Evolutionary conservation across 2,797 vertebrate species (phyloP), one percentile per base, ranked within the genome.

Genomic region (Fratercula arctica): DNA sequence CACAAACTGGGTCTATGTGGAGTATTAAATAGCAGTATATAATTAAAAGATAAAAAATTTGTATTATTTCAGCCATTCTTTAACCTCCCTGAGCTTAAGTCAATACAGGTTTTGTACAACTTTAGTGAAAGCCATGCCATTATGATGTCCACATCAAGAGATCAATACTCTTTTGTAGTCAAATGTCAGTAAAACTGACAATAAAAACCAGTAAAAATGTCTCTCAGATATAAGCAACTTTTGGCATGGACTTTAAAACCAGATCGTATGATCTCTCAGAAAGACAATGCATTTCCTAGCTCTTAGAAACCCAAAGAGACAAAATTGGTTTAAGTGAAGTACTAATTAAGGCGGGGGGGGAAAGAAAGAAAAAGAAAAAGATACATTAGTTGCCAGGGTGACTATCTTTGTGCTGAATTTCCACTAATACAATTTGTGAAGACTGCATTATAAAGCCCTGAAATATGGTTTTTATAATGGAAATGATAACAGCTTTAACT

Each of bases 311-410:
- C 7, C 8, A 61, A 81, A 69, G 2, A 60, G 6, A 19, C 2
- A n/a, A 64, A 82, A 85, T 6, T 53, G 16, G 57, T 75, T 77
- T 70, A 79, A 72, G 4, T n/a, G 11, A 81, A 82, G 4, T 56
- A 35, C 6, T 63, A 25, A 60, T 33, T 66, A 4, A 35, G 35
- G 35, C 7, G 35, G 35, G 35, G 35, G 35, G 35, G 35, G 35
- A 35, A 35, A 50, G 8, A n/a, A 45, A 63, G 2, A 59, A 50
- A 64, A 14, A 68, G 4, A 57, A 72, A 94, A 9, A 26, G 12
- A 81, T 68, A 83, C 35, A 73, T 79, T 91, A 87, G 83, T 96
- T 93, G 29, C 70, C 33, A 54, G 46, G 77, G 81, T 93, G 59
- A 67, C 41, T 85, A 73, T 84, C 50, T 95, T 48, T 75, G 33